Conservation (phyloP, 2,888 invertebrate genomes). For the Syrista parreyssii region DNA sequence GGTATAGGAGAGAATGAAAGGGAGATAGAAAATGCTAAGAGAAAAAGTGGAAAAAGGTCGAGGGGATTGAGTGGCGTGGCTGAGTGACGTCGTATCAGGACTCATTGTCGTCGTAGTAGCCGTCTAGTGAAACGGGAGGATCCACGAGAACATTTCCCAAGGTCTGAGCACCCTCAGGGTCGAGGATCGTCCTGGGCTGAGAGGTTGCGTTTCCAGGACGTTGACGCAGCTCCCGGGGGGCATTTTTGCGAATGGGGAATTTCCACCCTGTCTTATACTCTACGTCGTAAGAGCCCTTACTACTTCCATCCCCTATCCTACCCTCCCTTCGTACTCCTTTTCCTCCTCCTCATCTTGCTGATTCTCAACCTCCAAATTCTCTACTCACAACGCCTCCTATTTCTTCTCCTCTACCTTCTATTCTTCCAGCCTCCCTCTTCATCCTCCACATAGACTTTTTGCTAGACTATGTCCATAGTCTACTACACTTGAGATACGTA, state of each 20-base stretch:
- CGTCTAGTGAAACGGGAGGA: slow-evolving; percentile 25
- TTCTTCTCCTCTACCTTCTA: slow-evolving; percentile 16
- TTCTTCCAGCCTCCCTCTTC: slow-evolving; percentile 15
- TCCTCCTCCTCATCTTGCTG: slow-evolving; percentile 5
- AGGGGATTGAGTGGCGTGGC: slow-evolving; percentile 22
- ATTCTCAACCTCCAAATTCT: neutral
- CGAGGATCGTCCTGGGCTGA: slow-evolving; percentile 13
- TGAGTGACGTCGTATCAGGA: slow-evolving; percentile 47
- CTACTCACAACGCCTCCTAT: slow-evolving; percentile 7
- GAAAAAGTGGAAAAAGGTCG: slow-evolving; percentile 17
- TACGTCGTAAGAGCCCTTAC: slow-evolving; percentile 32
- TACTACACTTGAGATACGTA: neutral
- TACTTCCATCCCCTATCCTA: slow-evolving; percentile 13
- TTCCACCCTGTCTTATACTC: slow-evolving; percentile 43
- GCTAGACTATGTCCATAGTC: neutral
- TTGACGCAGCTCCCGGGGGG: slow-evolving; percentile 63
- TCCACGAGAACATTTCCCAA: slow-evolving; percentile 42
- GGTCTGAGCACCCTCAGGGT: slow-evolving; percentile 25
- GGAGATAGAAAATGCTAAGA: slow-evolving; percentile 32
- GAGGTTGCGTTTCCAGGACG: slow-evolving; percentile 44
- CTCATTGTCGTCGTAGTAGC: slow-evolving; percentile 42
- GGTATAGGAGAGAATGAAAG: slow-evolving; percentile 28
- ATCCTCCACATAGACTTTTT: neutral
- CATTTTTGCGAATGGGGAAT: slow-evolving; percentile 58
- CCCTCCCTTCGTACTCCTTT: neutral